phyloP scores from a whole-genome alignment of 2,888 invertebrate species.

The Hybos culiciformis region DNA sequence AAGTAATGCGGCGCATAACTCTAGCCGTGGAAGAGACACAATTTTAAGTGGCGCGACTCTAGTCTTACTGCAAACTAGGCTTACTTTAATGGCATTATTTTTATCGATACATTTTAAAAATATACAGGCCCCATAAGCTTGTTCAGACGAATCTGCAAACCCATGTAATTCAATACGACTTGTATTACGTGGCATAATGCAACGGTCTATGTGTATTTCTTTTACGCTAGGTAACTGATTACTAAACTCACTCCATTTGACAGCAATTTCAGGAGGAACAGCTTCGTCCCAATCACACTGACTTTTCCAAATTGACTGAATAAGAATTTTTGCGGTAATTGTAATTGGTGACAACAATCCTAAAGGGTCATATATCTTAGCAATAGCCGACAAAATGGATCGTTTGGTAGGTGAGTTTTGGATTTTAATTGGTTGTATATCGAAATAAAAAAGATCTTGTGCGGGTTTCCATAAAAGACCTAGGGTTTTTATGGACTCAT shows the following conservation, averaged over 20 bases:
- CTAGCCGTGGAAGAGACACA: no score
- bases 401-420: conserved; percentile 10
- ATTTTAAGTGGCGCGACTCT: no score
- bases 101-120: no score
- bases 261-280: conserved; percentile 8
- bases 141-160: conserved; percentile 12
- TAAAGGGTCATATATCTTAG: conserved; percentile 12
- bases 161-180: conserved; percentile 11
- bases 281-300: conserved; percentile 11
- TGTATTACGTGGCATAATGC: no score
- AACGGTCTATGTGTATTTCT: no score
- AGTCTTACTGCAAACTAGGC: no score
- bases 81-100: no score
- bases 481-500: conserved; percentile 9
- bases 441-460: conserved; percentile 7
- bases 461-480: conserved; percentile 9
- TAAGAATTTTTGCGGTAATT: conserved; percentile 9
- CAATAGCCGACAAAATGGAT: conserved; percentile 6
- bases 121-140: conserved; percentile 6
- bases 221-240: no score
- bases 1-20: no score
- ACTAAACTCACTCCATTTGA: conserved; percentile 3
- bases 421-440: conserved; percentile 4
- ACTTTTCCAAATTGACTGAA: conserved; percentile 11
- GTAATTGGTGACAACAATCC: conserved; percentile 11